A percentile compares a stretch with the other conserved stretches of the same genome.
Conservation (phyloP, 2,888 invertebrate species). For the Andrena minutula region DNA sequence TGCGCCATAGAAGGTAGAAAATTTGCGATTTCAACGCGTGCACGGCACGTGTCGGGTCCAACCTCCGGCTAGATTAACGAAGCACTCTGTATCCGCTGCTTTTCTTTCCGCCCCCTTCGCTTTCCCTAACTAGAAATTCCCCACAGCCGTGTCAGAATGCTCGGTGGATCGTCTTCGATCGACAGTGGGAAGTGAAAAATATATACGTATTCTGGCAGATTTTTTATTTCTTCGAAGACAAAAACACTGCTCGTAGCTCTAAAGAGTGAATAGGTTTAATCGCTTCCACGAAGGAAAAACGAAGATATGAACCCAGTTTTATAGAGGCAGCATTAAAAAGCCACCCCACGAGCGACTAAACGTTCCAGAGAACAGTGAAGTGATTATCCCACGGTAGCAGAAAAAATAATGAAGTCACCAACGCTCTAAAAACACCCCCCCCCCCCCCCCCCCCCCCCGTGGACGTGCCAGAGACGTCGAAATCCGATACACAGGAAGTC, state of each 20-base stretch:
- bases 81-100: conserved; percentile 41
- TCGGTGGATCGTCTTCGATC: neutral
- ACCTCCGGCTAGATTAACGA: conserved; percentile 67
- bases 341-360: neutral
- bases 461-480: conserved; percentile 19
- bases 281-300: too few species aligned
- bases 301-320: neutral
- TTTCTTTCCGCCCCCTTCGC: conserved; percentile 36
- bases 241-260: neutral
- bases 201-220: neutral
- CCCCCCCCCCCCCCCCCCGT: neutral
- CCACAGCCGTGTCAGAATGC: conserved; percentile 26
- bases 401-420: neutral
- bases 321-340: neutral
- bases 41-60: conserved; percentile 72
- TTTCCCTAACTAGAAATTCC: conserved; percentile 50
- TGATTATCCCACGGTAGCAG: neutral
- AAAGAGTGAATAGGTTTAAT: too few species aligned
- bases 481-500: conserved; percentile 48
- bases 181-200: neutral
- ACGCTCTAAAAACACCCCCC: neutral
- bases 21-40: conserved; percentile 65
- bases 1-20: conserved; percentile 59
- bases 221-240: neutral
- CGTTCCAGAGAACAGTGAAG: neutral